Base-by-base conservation (phyloP, 2,888 invertebrate genomes). In the Belgica antarctica region DNA sequence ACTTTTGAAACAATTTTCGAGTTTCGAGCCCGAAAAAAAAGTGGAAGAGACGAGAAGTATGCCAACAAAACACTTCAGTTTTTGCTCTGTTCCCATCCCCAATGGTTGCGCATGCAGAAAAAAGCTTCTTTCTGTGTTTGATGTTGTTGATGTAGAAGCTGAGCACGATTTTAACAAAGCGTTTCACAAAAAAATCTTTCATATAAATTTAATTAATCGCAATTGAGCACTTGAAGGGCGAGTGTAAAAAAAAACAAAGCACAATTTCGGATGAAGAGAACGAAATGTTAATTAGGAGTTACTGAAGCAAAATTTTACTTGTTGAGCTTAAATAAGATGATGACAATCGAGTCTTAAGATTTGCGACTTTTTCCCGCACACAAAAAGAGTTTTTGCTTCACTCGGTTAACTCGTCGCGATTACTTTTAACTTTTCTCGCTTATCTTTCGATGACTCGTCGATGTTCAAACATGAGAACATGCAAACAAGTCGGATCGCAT, bases 21-120 rank as follows among this genome's bases (percentile, higher is more conserved):
- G 34, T 31, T 31, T 31, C n/a, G n/a, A n/a, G n/a, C n/a, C n/a
- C n/a, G n/a, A n/a, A n/a, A n/a, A n/a, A n/a, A n/a, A n/a, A n/a
- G n/a, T n/a, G n/a, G n/a, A 41, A 52, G 19, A 52, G 22, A 52
- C 52, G 52, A 52, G 19, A 41, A 41, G 12, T 41, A 52, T 52
- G 52, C 52, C 52, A 52, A 52, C 52, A 52, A 22, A 52, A 52
- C 52, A 41, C 41, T 41, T 41, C 41, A 41, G 41, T 41, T 41
- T 41, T 15, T 41, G 3, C 15, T 52, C 52, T 52, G 17, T 17
- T 17, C 19, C 22, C 15, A 41, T 41, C 15, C 19, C 4, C 22
- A 7, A n/a, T 5, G 12, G 8, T 52, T 17, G 22, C 22, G 22
- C 52, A 52, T 52, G 52, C 52, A 52, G 22, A 52, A 22, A 52